Conservation (phyloP, 1,140 invertebrate species). For the Medauroidea extradentata region DNA sequence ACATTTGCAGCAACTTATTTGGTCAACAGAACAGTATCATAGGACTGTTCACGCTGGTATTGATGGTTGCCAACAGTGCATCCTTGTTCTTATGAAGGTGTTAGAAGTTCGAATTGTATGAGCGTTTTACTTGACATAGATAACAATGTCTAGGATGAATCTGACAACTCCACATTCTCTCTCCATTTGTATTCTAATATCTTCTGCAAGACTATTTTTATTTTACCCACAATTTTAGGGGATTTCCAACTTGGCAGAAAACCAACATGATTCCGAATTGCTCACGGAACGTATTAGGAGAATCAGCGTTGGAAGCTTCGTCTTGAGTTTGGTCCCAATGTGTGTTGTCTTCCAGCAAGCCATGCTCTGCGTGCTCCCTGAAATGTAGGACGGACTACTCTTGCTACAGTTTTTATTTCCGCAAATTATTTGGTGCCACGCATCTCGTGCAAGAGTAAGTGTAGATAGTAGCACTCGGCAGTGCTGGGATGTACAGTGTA, state of each 20-base stretch:
- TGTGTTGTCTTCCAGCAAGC: conserved; percentile 39
- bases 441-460: conserved; percentile 35
- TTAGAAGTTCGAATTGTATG: too few species aligned
- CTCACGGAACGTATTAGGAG: conserved; percentile 8
- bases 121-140: too few species aligned
- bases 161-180: too few species aligned
- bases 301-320: conserved; percentile 2
- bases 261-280: conserved; percentile 7
- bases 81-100: too few species aligned
- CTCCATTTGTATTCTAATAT: neutral
- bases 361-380: conserved; percentile 29
- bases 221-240: neutral
- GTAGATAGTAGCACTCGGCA: conserved; percentile 45
- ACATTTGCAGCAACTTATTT: too few species aligned
- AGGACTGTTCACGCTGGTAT: too few species aligned
- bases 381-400: conserved; percentile 12
- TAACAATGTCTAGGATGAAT: too few species aligned
- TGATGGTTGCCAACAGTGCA: too few species aligned
- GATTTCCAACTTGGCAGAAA: conserved; percentile 6
- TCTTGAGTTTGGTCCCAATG: conserved; percentile 31
- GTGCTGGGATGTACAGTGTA: conserved; percentile 40
- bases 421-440: conserved; percentile 19
- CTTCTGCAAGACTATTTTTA: neutral
- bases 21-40: too few species aligned
- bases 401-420: conserved; percentile 17